A percentile compares a stretch with the other conserved stretches of the same genome.
Conservation (phyloP, 2,888 invertebrate species). For the Eupeodes latifasciatus region DNA sequence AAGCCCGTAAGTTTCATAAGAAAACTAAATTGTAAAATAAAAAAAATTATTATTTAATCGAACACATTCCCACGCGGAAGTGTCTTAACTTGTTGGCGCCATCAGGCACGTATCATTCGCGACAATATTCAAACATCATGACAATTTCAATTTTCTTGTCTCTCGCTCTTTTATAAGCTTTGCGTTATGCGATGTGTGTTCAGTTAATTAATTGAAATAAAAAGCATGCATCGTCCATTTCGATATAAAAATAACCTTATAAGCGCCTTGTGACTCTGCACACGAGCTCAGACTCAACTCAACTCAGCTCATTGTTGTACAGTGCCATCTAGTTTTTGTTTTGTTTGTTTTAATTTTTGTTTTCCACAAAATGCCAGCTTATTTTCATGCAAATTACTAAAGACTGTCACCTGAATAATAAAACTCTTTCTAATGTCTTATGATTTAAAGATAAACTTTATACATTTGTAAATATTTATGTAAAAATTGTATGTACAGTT, state of each 20-base stretch:
- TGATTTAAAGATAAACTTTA: constrained; percentile 32
- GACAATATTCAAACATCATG: constrained; percentile 49
- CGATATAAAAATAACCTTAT: constrained; percentile 66
- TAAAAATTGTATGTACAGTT: neutral
- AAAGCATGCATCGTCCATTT: constrained; percentile 55
- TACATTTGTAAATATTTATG: neutral
- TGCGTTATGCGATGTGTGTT: constrained; percentile 30
- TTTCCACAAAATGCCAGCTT: constrained; percentile 55
- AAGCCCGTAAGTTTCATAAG: constrained; percentile 2
- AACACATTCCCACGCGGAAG: constrained; percentile 56
- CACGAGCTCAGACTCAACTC: constrained; percentile 2
- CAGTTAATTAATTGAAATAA: constrained; percentile 70
- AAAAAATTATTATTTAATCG: constrained; percentile 26
- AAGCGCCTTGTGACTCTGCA: constrained; percentile 65
- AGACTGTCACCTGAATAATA: constrained; percentile 67
- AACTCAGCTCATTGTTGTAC: neutral
- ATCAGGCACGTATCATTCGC: constrained; percentile 38
- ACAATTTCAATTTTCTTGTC: constrained; percentile 50
- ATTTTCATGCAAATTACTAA: constrained; percentile 66
- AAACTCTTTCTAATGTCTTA: constrained; percentile 49
- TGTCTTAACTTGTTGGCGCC: constrained; percentile 54
- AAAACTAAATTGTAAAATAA: neutral
- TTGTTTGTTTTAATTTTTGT: neutral
- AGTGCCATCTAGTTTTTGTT: constrained; percentile 48
- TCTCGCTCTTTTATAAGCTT: neutral